phyloP scores from a whole-genome alignment of 2,113 vertebrate genomes.

The Phrynosoma platyrhinos region DNA sequence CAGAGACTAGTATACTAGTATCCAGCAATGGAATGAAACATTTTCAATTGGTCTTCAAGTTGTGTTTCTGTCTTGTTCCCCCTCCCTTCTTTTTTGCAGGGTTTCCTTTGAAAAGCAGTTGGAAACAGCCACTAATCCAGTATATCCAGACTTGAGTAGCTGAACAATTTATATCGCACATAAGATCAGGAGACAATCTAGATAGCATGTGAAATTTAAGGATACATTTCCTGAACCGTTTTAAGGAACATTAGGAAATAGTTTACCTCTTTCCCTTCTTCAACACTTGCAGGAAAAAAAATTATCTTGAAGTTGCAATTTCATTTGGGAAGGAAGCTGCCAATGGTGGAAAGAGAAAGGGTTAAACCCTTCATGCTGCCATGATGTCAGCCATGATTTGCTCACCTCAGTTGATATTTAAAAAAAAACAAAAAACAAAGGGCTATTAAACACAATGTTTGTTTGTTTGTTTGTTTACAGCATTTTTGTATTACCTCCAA shows the following conservation, averaged over 20 bases:
- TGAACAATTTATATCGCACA: not conserved
- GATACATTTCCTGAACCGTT: not conserved
- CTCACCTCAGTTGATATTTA: not conserved
- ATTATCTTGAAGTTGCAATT: not conserved
- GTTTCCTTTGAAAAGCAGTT: not conserved
- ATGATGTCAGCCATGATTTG: not conserved
- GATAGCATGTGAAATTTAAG: not conserved
- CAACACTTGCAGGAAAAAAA: not conserved
- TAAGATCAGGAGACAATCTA: not conserved
- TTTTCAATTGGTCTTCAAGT: slow-evolving; percentile 1
- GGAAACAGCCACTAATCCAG: not conserved
- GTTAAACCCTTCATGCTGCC: not conserved
- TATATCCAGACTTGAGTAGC: not conserved
- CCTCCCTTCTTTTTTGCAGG: not conserved
- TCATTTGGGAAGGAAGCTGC: not conserved
- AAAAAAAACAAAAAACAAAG: no score
- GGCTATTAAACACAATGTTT: no score
- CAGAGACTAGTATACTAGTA: slow-evolving; percentile 46
- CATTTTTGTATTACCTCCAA: no score
- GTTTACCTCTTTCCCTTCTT: not conserved
- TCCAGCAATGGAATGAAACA: slow-evolving; percentile 43
- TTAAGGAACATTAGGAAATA: not conserved
- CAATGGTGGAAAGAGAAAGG: not conserved
- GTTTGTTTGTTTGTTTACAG: no score
- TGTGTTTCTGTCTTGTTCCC: slow-evolving; percentile 28